Base-by-base conservation (phyloP, 2,888 invertebrate genomes). In the Nomada goodeniana region DNA sequence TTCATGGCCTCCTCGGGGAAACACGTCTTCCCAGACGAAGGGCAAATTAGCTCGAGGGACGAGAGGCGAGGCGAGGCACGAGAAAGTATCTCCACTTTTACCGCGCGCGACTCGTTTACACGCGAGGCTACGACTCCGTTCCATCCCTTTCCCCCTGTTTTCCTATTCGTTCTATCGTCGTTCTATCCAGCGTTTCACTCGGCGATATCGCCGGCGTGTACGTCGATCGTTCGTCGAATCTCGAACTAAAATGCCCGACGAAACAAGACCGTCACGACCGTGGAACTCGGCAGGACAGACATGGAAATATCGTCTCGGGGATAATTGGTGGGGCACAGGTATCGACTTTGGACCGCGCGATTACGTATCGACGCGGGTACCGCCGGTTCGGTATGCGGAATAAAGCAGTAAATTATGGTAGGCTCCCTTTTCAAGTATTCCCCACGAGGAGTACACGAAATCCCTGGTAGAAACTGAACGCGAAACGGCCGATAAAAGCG, bases 401-500 rank as follows among this genome's bases (percentile, higher is more conserved):
- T 84, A 86, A 72, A 82, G 76, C 75, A 72, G 65, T 80, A 85
- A 83, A 85, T 84, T 83, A 87, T 73, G 70, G 76, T 63, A 60
- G 68, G 57, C 82, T 60, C 71, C 79, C 77, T 64, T 79, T 77
- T 78, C 80, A 82, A 80, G 83, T 74, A 87, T 85, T 86, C 85
- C 64, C 74, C 74, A 73, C 76, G 78, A 84, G 53, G 68, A 85
- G 78, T 71, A 73, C 55, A 59, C 75, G 80, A 76, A 83, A 68
- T 85, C 85, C 85, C 67, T 61, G 76, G 73, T 78, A 77, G 77
- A 84, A 64, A 80, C 70, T 65, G 80, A 85, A 82, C 83, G 68
- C 71, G 83, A 80, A 87, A 88, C 85, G 76, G 76, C 80, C 89
- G 87, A 87, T 87, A 87, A 84, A 89, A 77, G 86, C 85, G 85